These are phyloP conservation scores for Eumeta japonica DNA, from an alignment of 1,140 invertebrate species.

Conservation along the genomic window DNA sequence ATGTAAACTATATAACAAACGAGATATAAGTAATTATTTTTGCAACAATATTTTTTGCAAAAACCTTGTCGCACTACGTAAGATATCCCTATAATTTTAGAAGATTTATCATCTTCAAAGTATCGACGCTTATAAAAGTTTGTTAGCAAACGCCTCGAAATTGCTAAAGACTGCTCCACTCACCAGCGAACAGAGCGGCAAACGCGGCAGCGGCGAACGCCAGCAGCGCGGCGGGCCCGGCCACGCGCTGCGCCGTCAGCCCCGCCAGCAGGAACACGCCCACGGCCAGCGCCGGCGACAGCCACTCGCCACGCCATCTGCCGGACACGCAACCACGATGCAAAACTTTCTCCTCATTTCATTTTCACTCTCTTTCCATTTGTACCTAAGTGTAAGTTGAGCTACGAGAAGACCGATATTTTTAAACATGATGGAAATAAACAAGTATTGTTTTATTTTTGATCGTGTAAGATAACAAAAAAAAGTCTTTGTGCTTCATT, in stretches of 20 bases:
- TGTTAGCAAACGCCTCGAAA: background rate
- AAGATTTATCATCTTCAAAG: background rate
- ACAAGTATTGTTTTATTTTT: too few relatives aligned
- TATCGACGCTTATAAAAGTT: slow-evolving; percentile 3
- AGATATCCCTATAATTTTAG: background rate
- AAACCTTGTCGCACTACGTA: background rate
- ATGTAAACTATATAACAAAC: too few relatives aligned
- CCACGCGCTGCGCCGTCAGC: slow-evolving; percentile 69
- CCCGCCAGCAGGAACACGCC: slow-evolving; percentile 86
- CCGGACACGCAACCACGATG: too few relatives aligned
- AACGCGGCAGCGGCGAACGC: slow-evolving; percentile 84
- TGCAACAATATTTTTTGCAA: background rate
- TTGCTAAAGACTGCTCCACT: too few relatives aligned
- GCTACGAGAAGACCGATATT: too few relatives aligned
- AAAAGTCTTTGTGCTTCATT: too few relatives aligned
- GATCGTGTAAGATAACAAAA: too few relatives aligned
- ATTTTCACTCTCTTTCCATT: too few relatives aligned
- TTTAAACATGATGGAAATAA: too few relatives aligned
- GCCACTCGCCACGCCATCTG: too few relatives aligned
- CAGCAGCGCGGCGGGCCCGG: slow-evolving; percentile 79
- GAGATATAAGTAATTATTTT: background rate
- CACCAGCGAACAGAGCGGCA: slow-evolving; percentile 81
- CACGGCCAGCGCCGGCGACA: slow-evolving; percentile 79
- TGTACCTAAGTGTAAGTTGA: too few relatives aligned
- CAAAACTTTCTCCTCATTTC: too few relatives aligned